Conservation (phyloP, 2,888 invertebrate species). For the Syritta pipiens region DNA sequence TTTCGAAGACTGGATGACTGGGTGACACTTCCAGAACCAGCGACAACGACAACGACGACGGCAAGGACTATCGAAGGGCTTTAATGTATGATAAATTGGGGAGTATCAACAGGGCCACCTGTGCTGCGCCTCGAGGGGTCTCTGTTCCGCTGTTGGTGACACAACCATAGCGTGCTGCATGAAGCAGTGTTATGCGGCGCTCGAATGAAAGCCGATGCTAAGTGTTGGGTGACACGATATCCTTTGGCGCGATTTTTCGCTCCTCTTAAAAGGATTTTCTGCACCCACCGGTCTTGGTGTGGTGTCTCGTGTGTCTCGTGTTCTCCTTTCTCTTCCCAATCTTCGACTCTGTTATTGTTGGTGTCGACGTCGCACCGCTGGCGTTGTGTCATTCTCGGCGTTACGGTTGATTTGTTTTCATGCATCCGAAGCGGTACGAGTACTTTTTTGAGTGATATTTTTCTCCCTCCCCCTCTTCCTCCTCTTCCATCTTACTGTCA, state of each 20-base stretch:
- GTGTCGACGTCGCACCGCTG: too few species aligned
- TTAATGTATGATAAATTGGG: conserved; percentile 31
- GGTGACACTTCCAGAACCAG: neutral
- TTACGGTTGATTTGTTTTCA: conserved; percentile 57
- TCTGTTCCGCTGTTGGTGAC: neutral
- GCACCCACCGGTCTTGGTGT: too few species aligned
- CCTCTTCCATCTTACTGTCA: neutral
- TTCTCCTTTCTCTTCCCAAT: neutral
- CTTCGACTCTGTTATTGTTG: too few species aligned
- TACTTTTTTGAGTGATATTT: conserved; percentile 32
- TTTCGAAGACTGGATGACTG: too few species aligned
- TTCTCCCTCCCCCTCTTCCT: neutral
- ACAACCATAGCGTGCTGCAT: conserved; percentile 56
- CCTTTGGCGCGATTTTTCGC: conserved; percentile 63
- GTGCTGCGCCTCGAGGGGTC: neutral
- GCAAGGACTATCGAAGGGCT: neutral
- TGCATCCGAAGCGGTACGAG: conserved; percentile 30
- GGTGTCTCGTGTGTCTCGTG: neutral
- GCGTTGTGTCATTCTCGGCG: conserved; percentile 44
- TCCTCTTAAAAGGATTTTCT: conserved; percentile 38
- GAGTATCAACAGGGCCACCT: conserved; percentile 43
- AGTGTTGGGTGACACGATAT: conserved; percentile 70
- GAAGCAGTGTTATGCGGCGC: conserved; percentile 25
- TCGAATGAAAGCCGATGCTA: conserved; percentile 67
- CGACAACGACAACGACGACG: neutral